A percentile compares a stretch with the other conserved stretches of the same genome.
Conservation (phyloP, 2,113 vertebrate species). For the Indicator indicator region DNA sequence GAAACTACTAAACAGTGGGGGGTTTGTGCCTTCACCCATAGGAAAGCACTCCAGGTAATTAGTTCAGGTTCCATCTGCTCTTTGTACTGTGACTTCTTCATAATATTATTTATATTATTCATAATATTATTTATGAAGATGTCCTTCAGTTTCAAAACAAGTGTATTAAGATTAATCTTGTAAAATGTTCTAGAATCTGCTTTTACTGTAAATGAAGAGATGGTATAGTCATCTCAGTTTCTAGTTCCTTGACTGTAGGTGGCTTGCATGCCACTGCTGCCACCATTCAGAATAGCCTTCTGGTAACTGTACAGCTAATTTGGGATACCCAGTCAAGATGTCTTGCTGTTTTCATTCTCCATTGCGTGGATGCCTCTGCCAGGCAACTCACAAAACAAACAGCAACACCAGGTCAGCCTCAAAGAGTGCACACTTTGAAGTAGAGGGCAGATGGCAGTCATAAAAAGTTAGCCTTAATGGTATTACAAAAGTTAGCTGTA, state of each 20-base stretch:
- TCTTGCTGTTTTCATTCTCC: neutral
- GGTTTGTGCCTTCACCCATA: neutral
- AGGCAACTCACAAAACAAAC: constrained; percentile 47
- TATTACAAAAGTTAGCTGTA: neutral
- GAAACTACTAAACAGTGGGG: neutral
- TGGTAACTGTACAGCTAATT: neutral
- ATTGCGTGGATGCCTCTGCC: neutral
- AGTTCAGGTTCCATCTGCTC: neutral
- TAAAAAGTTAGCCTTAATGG: neutral
- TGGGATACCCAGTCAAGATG: neutral
- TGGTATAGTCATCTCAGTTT: neutral
- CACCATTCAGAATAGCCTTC: neutral
- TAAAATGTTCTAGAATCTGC: neutral
- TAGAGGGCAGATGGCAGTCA: neutral
- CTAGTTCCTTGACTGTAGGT: neutral
- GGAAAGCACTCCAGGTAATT: neutral
- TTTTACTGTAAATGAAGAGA: neutral
- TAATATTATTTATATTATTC: neutral
- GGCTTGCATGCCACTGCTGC: fast-evolving
- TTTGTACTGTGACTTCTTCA: neutral
- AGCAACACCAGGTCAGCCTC: neutral
- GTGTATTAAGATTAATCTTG: neutral
- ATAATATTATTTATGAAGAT: neutral
- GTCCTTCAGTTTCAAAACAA: neutral
- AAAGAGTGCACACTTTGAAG: neutral